phyloP scores from a whole-genome alignment of 1,140 invertebrate genomes.

The Drosophila watanabei region DNA sequence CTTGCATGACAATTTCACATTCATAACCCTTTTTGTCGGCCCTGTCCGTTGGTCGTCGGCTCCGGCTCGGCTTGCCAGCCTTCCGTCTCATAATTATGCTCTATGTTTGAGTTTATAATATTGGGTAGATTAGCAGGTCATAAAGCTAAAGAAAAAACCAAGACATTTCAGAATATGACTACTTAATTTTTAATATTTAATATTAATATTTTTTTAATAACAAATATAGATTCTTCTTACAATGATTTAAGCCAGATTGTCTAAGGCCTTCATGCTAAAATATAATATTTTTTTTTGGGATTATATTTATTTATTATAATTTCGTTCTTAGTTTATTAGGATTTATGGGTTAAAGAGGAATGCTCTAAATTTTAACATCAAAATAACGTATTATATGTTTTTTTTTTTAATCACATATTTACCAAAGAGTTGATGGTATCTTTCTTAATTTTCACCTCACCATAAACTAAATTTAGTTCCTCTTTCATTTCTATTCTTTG shows the following conservation, averaged over 20 bases:
- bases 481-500: neutral
- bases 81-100: constrained; percentile 79
- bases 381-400: neutral
- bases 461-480: no score
- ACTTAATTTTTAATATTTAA: neutral
- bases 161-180: no score
- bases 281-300: no score
- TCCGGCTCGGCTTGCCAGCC: constrained; percentile 40
- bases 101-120: constrained; percentile 5
- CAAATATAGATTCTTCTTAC: no score
- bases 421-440: neutral
- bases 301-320: no score
- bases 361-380: no score
- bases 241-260: no score
- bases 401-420: neutral
- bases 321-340: no score
- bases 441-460: neutral
- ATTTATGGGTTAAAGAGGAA: no score
- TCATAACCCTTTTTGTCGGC: constrained; percentile 80
- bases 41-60: constrained; percentile 57
- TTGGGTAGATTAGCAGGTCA: neutral
- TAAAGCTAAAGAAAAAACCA: neutral
- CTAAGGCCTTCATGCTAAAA: no score
- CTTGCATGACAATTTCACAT: constrained; percentile 85
- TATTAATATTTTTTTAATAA: no score